phyloP scores from a whole-genome alignment of 2,888 invertebrate genomes.

The Aspidapion aeneum region DNA sequence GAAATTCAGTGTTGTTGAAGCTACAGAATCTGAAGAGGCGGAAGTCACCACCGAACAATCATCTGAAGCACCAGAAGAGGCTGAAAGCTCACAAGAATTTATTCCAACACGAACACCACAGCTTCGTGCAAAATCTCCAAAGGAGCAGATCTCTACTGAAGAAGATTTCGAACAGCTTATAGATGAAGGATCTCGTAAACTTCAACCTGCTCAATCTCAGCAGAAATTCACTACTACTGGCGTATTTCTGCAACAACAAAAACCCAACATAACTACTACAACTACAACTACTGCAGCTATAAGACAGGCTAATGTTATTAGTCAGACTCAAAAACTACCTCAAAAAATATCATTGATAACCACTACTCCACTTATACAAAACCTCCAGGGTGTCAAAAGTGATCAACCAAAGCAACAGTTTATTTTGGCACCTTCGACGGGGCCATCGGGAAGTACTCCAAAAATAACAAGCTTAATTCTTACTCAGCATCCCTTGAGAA shows the following conservation, averaged over 20 bases:
- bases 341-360: constrained; percentile 37
- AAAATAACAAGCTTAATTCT: constrained; percentile 42
- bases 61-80: constrained; percentile 51
- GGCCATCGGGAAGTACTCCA: constrained; percentile 29
- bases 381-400: constrained; percentile 20
- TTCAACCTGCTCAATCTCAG: constrained; percentile 45
- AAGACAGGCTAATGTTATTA: constrained; percentile 24
- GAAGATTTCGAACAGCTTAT: constrained; percentile 66
- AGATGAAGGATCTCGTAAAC: constrained; percentile 58
- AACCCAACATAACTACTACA: constrained; percentile 17
- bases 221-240: constrained; percentile 41
- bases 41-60: constrained; percentile 49
- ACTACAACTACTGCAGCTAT: constrained; percentile 17
- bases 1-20: constrained; percentile 47
- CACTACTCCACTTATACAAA: constrained; percentile 31
- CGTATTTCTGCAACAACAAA: constrained; percentile 35
- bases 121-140: constrained; percentile 56
- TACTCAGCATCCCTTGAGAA: constrained; percentile 37
- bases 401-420: constrained; percentile 30
- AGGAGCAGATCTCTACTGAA: constrained; percentile 61
- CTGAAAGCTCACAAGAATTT: constrained; percentile 53
- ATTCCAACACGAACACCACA: constrained; percentile 59
- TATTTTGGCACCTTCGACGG: constrained; percentile 36
- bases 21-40: constrained; percentile 54
- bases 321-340: constrained; percentile 26